Evolutionary conservation across 2,113 vertebrate genomes (phyloP).

Genomic region (Vulpes vulpes): DNA sequence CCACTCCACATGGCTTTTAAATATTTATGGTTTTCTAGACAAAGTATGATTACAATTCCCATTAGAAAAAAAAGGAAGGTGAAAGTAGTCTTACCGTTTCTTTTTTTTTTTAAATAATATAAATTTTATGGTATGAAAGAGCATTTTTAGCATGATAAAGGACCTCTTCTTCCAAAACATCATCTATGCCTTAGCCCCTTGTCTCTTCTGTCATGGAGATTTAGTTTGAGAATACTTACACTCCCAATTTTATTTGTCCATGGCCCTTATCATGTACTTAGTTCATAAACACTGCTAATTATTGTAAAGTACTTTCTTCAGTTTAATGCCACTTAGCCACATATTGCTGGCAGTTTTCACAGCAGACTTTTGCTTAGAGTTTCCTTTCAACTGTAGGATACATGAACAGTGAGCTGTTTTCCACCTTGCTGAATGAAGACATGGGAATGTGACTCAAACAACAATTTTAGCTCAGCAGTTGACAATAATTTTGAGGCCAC

Average conservation of each 20-base stretch:
- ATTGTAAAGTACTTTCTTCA: not conserved
- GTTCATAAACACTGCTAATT: not conserved
- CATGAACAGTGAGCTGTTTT: not conserved
- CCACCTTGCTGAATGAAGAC: not conserved
- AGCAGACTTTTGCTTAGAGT: not conserved
- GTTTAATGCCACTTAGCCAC: not conserved
- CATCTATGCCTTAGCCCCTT: not conserved
- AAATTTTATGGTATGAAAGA: not conserved
- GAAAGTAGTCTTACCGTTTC: not conserved
- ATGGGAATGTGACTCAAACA: not conserved
- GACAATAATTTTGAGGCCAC: not conserved
- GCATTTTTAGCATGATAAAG: not conserved
- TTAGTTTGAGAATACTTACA: slow-evolving; percentile 17
- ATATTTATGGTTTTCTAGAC: slow-evolving; percentile 28
- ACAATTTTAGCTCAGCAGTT: not conserved
- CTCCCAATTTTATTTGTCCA: accelerated
- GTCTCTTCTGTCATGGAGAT: not conserved
- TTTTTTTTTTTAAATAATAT: not conserved
- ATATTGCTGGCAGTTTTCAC: not conserved
- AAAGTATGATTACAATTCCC: not conserved
- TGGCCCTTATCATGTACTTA: not conserved
- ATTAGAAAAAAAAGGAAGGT: slow-evolving; percentile 8
- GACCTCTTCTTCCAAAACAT: not conserved
- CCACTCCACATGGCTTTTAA: not conserved
- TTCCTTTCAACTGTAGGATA: not conserved